Evolutionary conservation across 2,113 vertebrate species (phyloP).

Genomic region (Jaculus jaculus): DNA sequence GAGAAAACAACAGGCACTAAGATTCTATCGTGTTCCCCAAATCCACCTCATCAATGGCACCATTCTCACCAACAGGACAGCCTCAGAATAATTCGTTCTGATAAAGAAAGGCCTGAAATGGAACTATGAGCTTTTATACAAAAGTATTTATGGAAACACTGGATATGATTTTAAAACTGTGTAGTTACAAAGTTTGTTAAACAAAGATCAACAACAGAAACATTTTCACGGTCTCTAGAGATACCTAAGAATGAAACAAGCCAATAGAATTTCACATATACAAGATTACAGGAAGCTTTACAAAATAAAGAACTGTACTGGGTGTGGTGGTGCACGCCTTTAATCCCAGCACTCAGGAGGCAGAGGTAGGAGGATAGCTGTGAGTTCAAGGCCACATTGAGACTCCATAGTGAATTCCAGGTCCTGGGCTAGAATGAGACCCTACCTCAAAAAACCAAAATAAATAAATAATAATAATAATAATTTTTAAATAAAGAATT

Average conservation of each 20-base stretch:
- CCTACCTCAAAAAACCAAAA: no score
- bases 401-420: no score
- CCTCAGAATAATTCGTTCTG: conserved; percentile 21
- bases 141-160: conserved; percentile 15
- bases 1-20: neutral
- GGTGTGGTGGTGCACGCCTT: no score
- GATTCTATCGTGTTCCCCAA: neutral
- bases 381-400: no score
- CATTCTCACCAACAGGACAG: neutral
- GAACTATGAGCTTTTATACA: neutral
- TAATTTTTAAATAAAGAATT: neutral
- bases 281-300: neutral
- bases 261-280: neutral
- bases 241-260: conserved; percentile 7
- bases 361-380: no score
- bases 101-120: neutral
- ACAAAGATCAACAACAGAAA: conserved; percentile 18
- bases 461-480: no score
- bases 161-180: neutral
- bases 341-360: no score
- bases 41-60: neutral
- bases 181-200: conserved; percentile 9
- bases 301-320: neutral
- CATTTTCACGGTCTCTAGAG: neutral
- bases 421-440: no score